Evolutionary conservation across 2,797 vertebrate species (phyloP).

Genomic region (Xiphorhynchus erythropygius): DNA sequence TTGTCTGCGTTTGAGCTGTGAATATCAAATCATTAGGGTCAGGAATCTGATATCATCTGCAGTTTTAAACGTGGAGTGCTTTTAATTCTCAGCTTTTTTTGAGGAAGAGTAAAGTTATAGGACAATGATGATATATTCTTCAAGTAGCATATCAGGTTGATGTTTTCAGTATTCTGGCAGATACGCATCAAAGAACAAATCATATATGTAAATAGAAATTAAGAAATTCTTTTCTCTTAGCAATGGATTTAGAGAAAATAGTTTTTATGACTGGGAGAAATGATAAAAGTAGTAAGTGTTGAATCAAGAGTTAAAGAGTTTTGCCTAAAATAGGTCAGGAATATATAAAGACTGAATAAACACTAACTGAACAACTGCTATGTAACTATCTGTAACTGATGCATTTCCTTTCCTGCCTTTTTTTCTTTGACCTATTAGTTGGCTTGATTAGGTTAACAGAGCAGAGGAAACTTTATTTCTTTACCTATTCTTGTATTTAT

Average conservation of each 20-base stretch:
- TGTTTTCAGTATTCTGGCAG: not conserved
- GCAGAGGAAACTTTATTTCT: not conserved
- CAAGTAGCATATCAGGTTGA: not conserved
- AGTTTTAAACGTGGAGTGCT: not conserved
- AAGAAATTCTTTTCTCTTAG: not conserved
- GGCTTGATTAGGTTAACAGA: not conserved
- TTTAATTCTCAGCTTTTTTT: not conserved
- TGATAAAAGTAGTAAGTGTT: not conserved
- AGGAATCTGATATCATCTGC: constrained; percentile 13
- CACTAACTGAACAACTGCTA: not conserved
- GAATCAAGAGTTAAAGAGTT: not conserved
- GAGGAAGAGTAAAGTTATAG: not conserved
- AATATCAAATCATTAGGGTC: constrained; percentile 21
- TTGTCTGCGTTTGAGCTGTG: constrained; percentile 1
- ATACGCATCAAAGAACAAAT: not conserved
- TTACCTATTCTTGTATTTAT: not conserved
- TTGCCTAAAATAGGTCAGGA: not conserved
- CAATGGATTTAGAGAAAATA: not conserved
- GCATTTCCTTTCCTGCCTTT: not conserved
- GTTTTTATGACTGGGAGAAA: not conserved
- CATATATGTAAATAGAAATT: not conserved
- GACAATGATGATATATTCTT: not conserved
- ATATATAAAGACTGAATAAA: not conserved
- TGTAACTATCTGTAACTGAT: not conserved
- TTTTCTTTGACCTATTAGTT: not conserved